These are phyloP conservation scores for Orchestes rusci DNA, from an alignment of 2,888 invertebrate genomes.

Conservation along the genomic window DNA sequence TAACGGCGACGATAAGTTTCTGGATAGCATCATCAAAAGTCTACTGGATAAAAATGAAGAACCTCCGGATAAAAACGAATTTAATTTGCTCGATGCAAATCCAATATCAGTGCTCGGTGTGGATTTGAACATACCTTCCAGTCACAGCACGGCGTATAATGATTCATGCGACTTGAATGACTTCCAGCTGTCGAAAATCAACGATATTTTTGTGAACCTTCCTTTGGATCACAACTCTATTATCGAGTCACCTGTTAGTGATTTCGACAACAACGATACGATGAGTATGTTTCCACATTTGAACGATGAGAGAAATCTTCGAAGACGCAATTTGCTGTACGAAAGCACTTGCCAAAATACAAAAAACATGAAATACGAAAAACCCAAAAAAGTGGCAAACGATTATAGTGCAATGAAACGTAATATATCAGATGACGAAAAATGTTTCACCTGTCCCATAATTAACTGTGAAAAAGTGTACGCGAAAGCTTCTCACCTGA, in stretches of 20 bases:
- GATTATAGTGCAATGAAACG: conserved; percentile 31
- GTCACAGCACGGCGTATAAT: conserved; percentile 26
- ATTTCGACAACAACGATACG: conserved; percentile 27
- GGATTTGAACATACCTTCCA: conserved; percentile 33
- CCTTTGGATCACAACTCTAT: conserved; percentile 29
- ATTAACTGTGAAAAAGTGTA: conserved; percentile 72
- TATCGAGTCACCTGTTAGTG: conserved; percentile 24
- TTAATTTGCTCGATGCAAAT: conserved; percentile 18
- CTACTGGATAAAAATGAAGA: conserved; percentile 25
- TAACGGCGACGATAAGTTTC: conserved; percentile 31
- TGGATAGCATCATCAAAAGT: conserved; percentile 32
- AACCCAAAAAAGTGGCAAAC: conserved; percentile 34
- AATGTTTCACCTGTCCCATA: conserved; percentile 62
- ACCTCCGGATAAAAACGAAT: conserved; percentile 6
- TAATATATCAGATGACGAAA: conserved; percentile 37
- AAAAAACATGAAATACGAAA: conserved; percentile 24
- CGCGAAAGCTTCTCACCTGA: conserved; percentile 83
- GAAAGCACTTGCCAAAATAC: conserved; percentile 34
- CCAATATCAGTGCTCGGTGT: conserved; percentile 36
- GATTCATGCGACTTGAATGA: conserved; percentile 30
- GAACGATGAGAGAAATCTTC: conserved; percentile 39
- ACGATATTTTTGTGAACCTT: conserved; percentile 31
- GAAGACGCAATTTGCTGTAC: conserved; percentile 41
- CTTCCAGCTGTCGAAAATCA: conserved; percentile 25
- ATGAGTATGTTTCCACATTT: conserved; percentile 41